Conservation (phyloP, 37 sponge, comb jelly and placozoan species). For the Beroe ovata region DNA sequence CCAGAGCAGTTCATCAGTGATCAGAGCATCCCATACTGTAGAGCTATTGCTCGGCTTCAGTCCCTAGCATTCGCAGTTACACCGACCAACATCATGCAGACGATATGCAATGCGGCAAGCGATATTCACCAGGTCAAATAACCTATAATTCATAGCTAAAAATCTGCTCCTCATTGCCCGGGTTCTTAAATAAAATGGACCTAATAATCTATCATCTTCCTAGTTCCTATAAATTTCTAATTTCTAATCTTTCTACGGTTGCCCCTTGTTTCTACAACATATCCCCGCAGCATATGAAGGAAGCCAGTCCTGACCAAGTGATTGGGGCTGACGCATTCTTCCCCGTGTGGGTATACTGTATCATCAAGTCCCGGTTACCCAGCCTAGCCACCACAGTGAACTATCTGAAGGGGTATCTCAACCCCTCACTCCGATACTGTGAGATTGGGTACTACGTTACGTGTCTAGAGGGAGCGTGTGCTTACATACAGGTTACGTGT, state of each 20-base stretch:
- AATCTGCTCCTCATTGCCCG: too few relatives aligned
- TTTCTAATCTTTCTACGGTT: too few relatives aligned
- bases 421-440: slow-evolving; percentile 39
- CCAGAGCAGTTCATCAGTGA: background rate
- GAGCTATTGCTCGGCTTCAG: slow-evolving; percentile 15
- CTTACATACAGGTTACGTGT: slow-evolving; percentile 59
- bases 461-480: slow-evolving; percentile 50
- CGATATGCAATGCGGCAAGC: slow-evolving; percentile 13
- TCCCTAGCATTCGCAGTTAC: slow-evolving; percentile 3
- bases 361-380: background rate
- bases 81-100: slow-evolving; percentile 43
- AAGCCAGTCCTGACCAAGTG: background rate
- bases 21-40: background rate
- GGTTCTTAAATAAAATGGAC: too few relatives aligned
- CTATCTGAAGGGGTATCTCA: slow-evolving; percentile 61
- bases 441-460: slow-evolving; percentile 65
- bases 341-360: slow-evolving; percentile 55
- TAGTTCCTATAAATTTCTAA: too few relatives aligned
- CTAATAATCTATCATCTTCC: too few relatives aligned
- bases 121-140: slow-evolving; percentile 23
- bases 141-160: too few relatives aligned
- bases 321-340: slow-evolving; percentile 50
- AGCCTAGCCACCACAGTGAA: slow-evolving; percentile 28
- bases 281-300: background rate
- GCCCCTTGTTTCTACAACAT: too few relatives aligned